Percentiles rank a stretch among this genome's conserved stretches.
phyloP scores from a whole-genome alignment of 2,113 vertebrate genomes.

The Leptocoma aspasia region DNA sequence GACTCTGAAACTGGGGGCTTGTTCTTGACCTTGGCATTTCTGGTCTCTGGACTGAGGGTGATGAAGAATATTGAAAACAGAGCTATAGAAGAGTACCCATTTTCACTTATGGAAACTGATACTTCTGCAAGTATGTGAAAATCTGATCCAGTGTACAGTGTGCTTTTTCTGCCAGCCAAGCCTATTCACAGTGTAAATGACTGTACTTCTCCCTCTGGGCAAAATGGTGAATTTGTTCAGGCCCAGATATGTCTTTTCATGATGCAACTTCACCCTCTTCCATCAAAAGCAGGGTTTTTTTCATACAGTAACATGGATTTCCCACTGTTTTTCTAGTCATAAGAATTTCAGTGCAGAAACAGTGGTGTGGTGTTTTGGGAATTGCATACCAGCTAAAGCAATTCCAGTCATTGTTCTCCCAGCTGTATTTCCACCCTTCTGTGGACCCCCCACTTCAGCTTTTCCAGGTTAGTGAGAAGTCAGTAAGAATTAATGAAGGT shows the following conservation, averaged over 20 bases:
- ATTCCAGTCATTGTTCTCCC: conserved; percentile 19
- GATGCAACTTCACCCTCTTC: neutral
- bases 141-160: neutral
- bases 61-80: neutral
- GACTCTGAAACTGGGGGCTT: neutral
- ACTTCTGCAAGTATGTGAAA: neutral
- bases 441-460: neutral
- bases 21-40: neutral
- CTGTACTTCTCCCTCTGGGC: neutral
- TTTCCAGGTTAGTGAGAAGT: conserved; percentile 13
- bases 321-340: conserved; percentile 5
- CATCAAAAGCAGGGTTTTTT: conserved; percentile 18
- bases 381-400: conserved; percentile 5
- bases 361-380: neutral
- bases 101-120: neutral
- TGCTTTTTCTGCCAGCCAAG: neutral
- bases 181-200: neutral
- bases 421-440: neutral
- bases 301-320: neutral
- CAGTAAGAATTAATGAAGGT: neutral
- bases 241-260: neutral
- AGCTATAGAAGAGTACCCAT: neutral
- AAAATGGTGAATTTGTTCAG: conserved; percentile 22
- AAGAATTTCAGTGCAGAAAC: neutral
- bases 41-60: neutral